Conservation (phyloP, 2,113 vertebrate species). For the Eclectus roratus region DNA sequence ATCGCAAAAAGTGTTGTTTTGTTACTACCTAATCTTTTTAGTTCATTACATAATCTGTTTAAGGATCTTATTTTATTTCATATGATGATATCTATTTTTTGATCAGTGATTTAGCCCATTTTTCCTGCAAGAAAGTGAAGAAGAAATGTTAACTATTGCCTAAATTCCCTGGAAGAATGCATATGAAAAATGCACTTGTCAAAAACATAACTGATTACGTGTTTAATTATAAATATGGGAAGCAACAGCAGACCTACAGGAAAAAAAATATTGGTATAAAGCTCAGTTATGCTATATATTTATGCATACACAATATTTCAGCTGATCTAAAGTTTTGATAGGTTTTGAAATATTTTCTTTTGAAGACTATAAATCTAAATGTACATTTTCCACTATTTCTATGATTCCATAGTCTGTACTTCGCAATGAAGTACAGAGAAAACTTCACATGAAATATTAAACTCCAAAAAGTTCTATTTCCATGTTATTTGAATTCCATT, state of each 20-base stretch:
- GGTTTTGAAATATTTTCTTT: background rate
- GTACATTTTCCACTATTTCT: background rate
- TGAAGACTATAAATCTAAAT: background rate
- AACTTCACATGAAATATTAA: background rate
- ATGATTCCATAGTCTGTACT: background rate
- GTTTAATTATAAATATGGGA: background rate
- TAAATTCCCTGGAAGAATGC: background rate
- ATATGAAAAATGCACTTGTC: background rate
- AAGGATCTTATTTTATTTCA: background rate
- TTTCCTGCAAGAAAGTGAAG: background rate
- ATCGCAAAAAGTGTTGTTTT: background rate
- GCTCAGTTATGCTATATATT: background rate
- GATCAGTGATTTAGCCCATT: background rate
- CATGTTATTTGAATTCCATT: background rate
- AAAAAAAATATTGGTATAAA: background rate
- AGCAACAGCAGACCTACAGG: background rate
- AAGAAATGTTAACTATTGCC: background rate
- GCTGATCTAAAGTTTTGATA: background rate
- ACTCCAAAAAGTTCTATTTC: background rate
- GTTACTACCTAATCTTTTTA: background rate
- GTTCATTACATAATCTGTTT: background rate
- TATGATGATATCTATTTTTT: background rate
- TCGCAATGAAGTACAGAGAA: background rate
- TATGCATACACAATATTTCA: background rate
- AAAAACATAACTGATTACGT: background rate